Evolutionary conservation across 2,113 vertebrate genomes (phyloP), one percentile per base, ranked within the genome.

Genomic region (Catharus fuscescens): DNA sequence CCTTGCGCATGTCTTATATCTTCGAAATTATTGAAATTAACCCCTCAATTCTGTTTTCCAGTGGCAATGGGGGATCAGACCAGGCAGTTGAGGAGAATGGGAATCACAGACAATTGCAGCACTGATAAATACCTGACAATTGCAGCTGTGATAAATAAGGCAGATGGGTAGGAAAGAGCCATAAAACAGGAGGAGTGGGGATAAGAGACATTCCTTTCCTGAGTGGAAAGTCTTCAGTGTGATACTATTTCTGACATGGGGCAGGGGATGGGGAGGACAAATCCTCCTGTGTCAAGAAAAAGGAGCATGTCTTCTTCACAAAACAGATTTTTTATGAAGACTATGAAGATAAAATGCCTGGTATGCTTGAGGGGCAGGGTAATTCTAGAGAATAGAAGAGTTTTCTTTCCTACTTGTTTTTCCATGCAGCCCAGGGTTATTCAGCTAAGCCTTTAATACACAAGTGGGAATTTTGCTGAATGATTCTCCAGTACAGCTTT

Each of bases 1-100:
- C 29, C 23, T 31, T 59, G 28, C n/a, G 21, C 24, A 48, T 70
- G 8, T 52, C 54, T 34, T 64, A 24, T 14, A 9, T 65, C 21
- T 65, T 56, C 36, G 45, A 52, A 40, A 29, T 28, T 56, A 31
- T 26, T 34, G 19, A 42, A 86, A 56, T 42, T 36, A 69, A 73
- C 9, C 10, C 44, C 20, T 3, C 36, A 34, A 0, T 52, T 80
- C 67, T 66, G 9, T 69, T 81, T 74, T 62, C 36, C 6, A 2
- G 2, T 40, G 52, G 19, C 0, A 0, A 2, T 11, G 36, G 65
- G 12, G 5, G 17, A 69, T 54, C 50, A 38, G 69, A 38, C 6
- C 24, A 34, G 34, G 38, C 26, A 25, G 36, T 0, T 50, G 44
- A 78, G 32, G 45, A 80, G 44, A 79, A 74, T 13, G 65, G 61